Evolutionary conservation across 2,797 vertebrate species (phyloP).

Genomic region (Brachyrhaphis roseni): DNA sequence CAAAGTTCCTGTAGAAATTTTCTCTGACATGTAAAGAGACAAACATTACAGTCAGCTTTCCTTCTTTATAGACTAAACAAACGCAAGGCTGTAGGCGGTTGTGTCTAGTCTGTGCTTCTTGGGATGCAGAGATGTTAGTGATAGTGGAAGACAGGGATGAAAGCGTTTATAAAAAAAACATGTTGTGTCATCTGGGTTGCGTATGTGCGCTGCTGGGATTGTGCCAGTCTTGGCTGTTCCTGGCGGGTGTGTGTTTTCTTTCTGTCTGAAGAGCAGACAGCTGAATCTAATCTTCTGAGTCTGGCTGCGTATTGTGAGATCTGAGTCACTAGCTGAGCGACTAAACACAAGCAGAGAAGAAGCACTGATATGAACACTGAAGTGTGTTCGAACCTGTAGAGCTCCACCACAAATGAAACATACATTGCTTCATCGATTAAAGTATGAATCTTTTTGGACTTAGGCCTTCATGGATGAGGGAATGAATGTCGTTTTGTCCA

Average conservation of each 20-base stretch:
- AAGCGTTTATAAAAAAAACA: conserved; percentile 21
- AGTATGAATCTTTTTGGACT: conserved; percentile 7
- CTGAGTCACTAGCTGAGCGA: conserved; percentile 53
- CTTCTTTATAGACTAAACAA: conserved; percentile 44
- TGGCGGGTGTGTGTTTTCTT: conserved; percentile 22
- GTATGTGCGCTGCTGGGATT: conserved; percentile 39
- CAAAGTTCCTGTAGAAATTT: not conserved
- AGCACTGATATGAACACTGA: conserved; percentile 26
- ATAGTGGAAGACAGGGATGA: conserved; percentile 25
- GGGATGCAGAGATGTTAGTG: conserved; percentile 20
- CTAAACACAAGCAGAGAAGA: conserved; percentile 36
- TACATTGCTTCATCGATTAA: conserved; percentile 5
- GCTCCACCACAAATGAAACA: conserved; percentile 5
- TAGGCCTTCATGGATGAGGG: conserved; percentile 29
- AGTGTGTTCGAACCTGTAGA: conserved; percentile 26
- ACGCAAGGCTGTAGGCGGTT: conserved; percentile 13
- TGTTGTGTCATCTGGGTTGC: conserved; percentile 48
- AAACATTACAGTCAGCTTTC: not conserved
- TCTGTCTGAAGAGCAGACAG: conserved; percentile 58
- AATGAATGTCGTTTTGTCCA: conserved; percentile 44
- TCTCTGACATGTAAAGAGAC: not conserved
- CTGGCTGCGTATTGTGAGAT: conserved; percentile 60
- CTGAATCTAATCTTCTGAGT: conserved; percentile 69
- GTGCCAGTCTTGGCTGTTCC: conserved; percentile 54
- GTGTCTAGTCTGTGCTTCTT: conserved; percentile 33